A percentile compares a stretch with the other conserved stretches of the same genome.
Evolutionary conservation across 2,797 vertebrate genomes (phyloP).

Genomic region (Margarornis squamiger): DNA sequence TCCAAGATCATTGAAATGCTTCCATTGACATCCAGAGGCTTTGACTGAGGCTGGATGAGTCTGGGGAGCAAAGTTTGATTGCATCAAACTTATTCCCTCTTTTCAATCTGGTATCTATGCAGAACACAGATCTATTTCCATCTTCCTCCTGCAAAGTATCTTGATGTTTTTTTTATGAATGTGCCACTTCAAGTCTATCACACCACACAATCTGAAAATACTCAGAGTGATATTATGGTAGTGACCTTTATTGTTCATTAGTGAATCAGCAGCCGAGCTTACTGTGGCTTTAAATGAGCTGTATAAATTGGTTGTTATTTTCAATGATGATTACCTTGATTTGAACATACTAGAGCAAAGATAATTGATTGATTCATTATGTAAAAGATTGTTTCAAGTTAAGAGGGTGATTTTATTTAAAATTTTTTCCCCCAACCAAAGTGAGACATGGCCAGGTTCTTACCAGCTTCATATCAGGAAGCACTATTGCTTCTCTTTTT

Average conservation of each 20-base stretch:
- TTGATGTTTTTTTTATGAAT: background rate
- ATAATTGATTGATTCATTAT: constrained; percentile 64
- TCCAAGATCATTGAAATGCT: constrained; percentile 11
- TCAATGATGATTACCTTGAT: constrained; percentile 49
- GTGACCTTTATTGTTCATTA: constrained; percentile 70
- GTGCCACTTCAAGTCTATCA: constrained; percentile 11
- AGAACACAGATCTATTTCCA: background rate
- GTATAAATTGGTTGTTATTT: constrained; percentile 61
- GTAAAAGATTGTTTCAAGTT: constrained; percentile 53
- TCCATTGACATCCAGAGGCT: background rate
- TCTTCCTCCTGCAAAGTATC: background rate
- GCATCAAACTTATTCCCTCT: background rate
- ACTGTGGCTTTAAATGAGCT: constrained; percentile 56
- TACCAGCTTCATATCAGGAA: background rate
- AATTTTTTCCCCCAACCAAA: background rate
- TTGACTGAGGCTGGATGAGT: background rate
- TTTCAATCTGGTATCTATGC: background rate
- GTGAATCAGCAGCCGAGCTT: constrained; percentile 33
- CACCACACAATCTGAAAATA: background rate
- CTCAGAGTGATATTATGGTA: background rate
- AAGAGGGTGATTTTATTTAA: background rate
- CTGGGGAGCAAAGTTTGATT: background rate
- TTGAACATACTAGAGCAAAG: constrained; percentile 43
- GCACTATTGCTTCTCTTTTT: background rate
- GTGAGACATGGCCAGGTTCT: background rate